phyloP scores from a whole-genome alignment of 2,113 vertebrate genomes.

The Chaetodon trifascialis region DNA sequence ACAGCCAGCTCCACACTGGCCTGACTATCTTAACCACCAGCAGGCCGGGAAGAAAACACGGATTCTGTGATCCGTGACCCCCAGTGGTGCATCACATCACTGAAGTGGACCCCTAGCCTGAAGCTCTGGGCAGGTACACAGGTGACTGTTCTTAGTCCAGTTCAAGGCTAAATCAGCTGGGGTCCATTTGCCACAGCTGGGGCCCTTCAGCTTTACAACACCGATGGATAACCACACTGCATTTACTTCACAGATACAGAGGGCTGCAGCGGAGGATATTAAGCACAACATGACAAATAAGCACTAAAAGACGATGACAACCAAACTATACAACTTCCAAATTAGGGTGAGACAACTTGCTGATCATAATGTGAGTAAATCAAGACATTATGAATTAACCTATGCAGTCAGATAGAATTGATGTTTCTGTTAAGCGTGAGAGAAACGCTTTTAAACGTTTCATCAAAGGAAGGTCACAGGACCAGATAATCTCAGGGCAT shows the following conservation, averaged over 20 bases:
- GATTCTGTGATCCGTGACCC: slow-evolving; percentile 60
- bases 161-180: slow-evolving; percentile 30
- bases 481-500: neutral
- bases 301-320: neutral
- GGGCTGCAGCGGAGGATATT: neutral
- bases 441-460: neutral
- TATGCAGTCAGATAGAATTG: neutral
- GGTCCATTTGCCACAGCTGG: slow-evolving; percentile 46
- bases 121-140: slow-evolving; percentile 41
- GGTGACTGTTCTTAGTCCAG: slow-evolving; percentile 33
- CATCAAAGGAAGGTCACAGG: neutral
- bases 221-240: neutral
- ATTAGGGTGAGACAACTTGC: neutral
- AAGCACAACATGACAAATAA: neutral
- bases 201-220: slow-evolving; percentile 20
- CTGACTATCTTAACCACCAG: slow-evolving; percentile 51
- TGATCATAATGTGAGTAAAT: neutral
- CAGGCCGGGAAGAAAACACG: slow-evolving; percentile 40
- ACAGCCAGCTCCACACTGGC: slow-evolving; percentile 23
- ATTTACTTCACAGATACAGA: neutral
- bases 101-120: slow-evolving; percentile 55
- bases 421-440: neutral
- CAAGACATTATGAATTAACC: neutral
- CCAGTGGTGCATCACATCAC: slow-evolving; percentile 55
- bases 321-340: too few relatives aligned